phyloP scores from a whole-genome alignment of 2,113 vertebrate genomes.

The Polypterus bichir region DNA sequence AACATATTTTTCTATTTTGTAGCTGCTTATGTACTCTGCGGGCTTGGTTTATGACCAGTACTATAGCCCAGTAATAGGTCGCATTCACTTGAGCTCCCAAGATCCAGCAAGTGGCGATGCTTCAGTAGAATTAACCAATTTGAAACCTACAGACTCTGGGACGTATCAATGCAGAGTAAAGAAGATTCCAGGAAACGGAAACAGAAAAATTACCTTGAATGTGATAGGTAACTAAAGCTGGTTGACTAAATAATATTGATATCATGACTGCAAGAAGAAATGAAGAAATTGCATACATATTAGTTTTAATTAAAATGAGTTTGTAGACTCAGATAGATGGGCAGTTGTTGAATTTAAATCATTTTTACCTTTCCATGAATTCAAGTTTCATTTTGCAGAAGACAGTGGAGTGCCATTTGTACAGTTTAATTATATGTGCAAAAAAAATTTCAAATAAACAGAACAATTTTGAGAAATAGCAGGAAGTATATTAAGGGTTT shows the following conservation, averaged over 20 bases:
- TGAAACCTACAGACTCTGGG: conserved; percentile 68
- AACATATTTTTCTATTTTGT: conserved; percentile 10
- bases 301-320: background rate
- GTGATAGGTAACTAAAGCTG: conserved; percentile 70
- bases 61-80: conserved; percentile 46
- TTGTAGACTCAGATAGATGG: background rate
- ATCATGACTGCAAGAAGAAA: background rate
- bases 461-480: too few relatives aligned
- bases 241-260: background rate
- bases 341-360: background rate
- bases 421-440: background rate
- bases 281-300: background rate
- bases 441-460: too few relatives aligned
- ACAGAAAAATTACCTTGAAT: conserved; percentile 65
- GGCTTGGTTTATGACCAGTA: conserved; percentile 68
- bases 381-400: background rate
- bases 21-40: conserved; percentile 78
- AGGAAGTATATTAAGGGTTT: too few relatives aligned
- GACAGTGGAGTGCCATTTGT: background rate
- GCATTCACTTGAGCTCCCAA: conserved; percentile 67
- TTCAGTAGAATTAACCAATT: conserved; percentile 67
- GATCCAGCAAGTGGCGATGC: conserved; percentile 77
- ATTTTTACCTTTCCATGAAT: background rate
- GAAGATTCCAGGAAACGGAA: conserved; percentile 74
- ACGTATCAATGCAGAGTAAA: conserved; percentile 91